These are phyloP conservation scores for Bicyclus anynana DNA, from an alignment of 1,140 invertebrate species.

Conservation along the genomic window DNA sequence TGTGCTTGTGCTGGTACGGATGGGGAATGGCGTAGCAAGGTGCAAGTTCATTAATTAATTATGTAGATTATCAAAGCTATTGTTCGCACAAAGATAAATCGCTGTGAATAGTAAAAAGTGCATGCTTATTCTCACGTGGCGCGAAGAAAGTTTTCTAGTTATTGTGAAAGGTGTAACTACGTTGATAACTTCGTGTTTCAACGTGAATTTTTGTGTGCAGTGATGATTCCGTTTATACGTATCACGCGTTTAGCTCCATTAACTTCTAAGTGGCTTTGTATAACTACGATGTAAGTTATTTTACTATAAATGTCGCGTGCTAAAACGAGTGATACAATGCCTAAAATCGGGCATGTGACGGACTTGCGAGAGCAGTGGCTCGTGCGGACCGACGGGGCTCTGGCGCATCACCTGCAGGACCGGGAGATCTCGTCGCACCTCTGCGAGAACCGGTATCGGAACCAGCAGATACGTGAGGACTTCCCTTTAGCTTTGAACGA, in stretches of 20 bases:
- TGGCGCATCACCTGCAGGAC: slow-evolving; percentile 93
- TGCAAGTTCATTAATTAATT: slow-evolving; percentile 54
- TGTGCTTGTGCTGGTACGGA: slow-evolving; percentile 6
- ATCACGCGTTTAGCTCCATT: background rate
- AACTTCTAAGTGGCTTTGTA: background rate
- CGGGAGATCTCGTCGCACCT: slow-evolving; percentile 92
- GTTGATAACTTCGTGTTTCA: slow-evolving; percentile 15
- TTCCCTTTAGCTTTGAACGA: slow-evolving; percentile 90
- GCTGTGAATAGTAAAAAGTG: slow-evolving; percentile 58
- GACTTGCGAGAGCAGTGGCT: slow-evolving; percentile 85
- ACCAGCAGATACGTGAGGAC: slow-evolving; percentile 92
- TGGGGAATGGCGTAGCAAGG: slow-evolving; percentile 32
- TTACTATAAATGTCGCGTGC: slow-evolving; percentile 53
- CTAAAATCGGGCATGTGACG: slow-evolving; percentile 66
- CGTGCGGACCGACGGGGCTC: slow-evolving; percentile 92
- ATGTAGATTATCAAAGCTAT: slow-evolving; percentile 65
- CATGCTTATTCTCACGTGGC: slow-evolving; percentile 52
- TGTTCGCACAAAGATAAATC: slow-evolving; percentile 51
- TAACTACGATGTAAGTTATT: background rate
- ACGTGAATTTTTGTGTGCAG: slow-evolving; percentile 16
- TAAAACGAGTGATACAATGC: slow-evolving; percentile 65
- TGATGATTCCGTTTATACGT: slow-evolving; percentile 7
- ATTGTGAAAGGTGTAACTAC: slow-evolving; percentile 39
- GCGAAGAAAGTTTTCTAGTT: slow-evolving; percentile 55
- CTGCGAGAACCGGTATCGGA: slow-evolving; percentile 90